Evolutionary conservation across 2,888 invertebrate genomes (phyloP), one percentile per base, ranked within the genome.

Genomic region (Lordiphosa fenestrarum): DNA sequence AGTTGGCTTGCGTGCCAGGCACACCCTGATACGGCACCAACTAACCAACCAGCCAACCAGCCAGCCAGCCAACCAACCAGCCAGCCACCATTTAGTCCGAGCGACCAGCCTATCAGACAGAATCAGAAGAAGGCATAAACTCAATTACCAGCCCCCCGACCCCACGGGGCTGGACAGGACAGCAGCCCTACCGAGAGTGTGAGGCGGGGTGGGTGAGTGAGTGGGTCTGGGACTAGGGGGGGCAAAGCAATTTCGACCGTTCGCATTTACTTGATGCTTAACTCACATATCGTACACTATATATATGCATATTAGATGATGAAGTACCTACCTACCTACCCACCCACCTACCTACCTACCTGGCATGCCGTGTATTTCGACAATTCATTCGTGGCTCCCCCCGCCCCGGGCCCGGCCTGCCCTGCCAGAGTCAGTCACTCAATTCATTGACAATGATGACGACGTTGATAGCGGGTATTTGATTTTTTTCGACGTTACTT

Each of bases 371-470:
- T 81, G 80, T 71, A 64, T 69, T 81, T 66, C 67, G 78, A 74
- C 84, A 81, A 77, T 81, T 81, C 70, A 73, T 70, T 78, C 56
- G 64, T 23, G 36, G 36, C n/a, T 23, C 19, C 37, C 25, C 36
- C 33, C 44, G 30, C 4, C 15, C 5, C 7, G 4, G 2, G 30
- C 6, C 3, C 10, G 25, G 25, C 1, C 0, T 23, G 41, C 30
- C 30, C 30, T 25, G 41, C n/a, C 48, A 41, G 49, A 82, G 75
- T 68, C 75, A 70, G 59, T 75, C 83, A 72, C 63, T 82, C 68
- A 80, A 69, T 83, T 75, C 83, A 78, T 83, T 83, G 77, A 83
- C 83, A 72, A 78, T 80, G 83, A 83, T 83, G 80, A 75, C 73
- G 57, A 72, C 61, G 66, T 57, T 73, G 77, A 80, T 78, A 82